phyloP scores from a whole-genome alignment of 2,113 vertebrate genomes.

The Atlantisia rogersi region DNA sequence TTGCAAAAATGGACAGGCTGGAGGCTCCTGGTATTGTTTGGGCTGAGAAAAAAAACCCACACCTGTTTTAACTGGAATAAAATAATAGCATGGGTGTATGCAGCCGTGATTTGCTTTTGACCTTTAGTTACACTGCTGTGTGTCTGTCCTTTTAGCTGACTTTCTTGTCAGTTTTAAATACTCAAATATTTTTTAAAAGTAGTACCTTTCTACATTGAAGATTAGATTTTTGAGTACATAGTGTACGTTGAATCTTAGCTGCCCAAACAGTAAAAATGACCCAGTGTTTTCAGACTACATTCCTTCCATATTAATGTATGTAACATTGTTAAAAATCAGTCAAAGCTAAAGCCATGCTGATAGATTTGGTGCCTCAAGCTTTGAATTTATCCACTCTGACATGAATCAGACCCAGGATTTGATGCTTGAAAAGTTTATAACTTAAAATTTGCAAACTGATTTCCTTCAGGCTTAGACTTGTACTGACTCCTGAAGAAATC shows the following conservation, averaged over 20 bases:
- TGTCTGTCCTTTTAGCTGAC: neutral
- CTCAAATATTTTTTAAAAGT: neutral
- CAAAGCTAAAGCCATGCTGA: neutral
- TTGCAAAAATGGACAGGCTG: neutral
- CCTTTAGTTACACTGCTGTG: neutral
- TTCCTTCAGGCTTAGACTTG: neutral
- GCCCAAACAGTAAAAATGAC: neutral
- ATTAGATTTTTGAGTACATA: neutral
- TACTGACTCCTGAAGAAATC: neutral
- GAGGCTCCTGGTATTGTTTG: neutral
- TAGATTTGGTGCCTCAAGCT: neutral
- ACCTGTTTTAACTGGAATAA: neutral
- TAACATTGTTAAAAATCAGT: neutral
- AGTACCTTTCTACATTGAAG: neutral
- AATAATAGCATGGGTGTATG: neutral
- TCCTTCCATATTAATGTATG: neutral
- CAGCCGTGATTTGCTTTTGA: neutral
- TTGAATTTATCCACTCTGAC: neutral
- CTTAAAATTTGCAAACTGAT: neutral
- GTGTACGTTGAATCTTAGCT: neutral
- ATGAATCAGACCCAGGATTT: neutral
- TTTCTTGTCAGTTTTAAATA: neutral
- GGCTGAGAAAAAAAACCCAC: neutral
- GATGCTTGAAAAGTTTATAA: neutral
- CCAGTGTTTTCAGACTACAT: neutral